Conservation (phyloP, 2,888 invertebrate genomes). For the Emmelina monodactyla region DNA sequence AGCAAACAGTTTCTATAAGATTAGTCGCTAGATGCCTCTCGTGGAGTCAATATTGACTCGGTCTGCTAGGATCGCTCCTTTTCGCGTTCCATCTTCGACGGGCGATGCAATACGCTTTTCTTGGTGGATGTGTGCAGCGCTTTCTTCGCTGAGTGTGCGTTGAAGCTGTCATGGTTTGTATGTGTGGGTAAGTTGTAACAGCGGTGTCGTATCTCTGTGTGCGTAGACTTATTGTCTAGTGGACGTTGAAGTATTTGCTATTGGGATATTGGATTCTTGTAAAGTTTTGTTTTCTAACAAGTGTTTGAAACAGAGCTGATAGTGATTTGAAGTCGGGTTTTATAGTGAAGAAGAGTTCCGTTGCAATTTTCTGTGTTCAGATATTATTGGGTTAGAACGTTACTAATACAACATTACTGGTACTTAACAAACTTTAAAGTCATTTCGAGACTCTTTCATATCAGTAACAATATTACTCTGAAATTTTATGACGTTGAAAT, state of each 20-base stretch:
- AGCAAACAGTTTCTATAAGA: slow-evolving; percentile 60
- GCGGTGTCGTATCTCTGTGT: slow-evolving; percentile 22
- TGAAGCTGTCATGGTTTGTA: slow-evolving; percentile 9
- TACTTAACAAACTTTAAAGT: no score
- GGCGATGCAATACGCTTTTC: slow-evolving; percentile 1
- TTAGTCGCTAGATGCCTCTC: slow-evolving; percentile 51
- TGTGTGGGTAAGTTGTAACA: slow-evolving; percentile 9
- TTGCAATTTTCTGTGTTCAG: no score
- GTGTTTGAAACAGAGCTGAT: slow-evolving; percentile 13
- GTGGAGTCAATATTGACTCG: slow-evolving; percentile 49
- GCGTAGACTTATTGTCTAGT: slow-evolving; percentile 30
- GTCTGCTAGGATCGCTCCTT: slow-evolving; percentile 16
- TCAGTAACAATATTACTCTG: no score
- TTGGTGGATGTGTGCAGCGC: no score
- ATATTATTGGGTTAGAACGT: no score
- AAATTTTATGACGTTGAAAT: no score
- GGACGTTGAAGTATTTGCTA: slow-evolving; percentile 30
- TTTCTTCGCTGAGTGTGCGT: no score
- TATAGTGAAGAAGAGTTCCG: no score
- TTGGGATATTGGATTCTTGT: slow-evolving; percentile 30
- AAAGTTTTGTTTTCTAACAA: slow-evolving; percentile 16
- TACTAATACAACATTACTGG: no score
- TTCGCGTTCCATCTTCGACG: not conserved
- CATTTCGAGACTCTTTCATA: no score
- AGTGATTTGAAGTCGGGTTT: slow-evolving; percentile 3